Percentiles rank a stretch among this genome's conserved stretches.
Evolutionary conservation across 92 coral and sea anemone genomes (phyloP).

Genomic region (Zoanthus sansibaricus): DNA sequence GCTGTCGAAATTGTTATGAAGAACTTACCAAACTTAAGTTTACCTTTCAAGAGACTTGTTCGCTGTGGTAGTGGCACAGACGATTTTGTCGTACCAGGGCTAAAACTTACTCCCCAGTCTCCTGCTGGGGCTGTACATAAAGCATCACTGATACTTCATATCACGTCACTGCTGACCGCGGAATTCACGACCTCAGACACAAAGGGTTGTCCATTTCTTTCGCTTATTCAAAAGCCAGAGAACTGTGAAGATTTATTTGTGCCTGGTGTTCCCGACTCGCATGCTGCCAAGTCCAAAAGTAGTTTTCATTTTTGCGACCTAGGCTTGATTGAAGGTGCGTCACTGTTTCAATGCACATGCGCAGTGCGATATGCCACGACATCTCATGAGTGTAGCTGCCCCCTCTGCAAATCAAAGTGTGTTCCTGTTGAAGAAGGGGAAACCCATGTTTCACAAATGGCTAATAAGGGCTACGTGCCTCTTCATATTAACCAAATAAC

Average conservation of each 20-base stretch:
- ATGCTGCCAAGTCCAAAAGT: background rate
- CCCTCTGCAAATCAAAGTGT: conserved; percentile 42
- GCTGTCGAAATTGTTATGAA: conserved; percentile 50
- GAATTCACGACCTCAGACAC: conserved; percentile 15
- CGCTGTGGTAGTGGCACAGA: conserved; percentile 62
- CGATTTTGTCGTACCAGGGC: conserved; percentile 61
- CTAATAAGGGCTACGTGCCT: conserved; percentile 56
- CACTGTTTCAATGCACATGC: conserved; percentile 16
- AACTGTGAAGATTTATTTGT: background rate
- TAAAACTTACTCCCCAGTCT: conserved; percentile 78
- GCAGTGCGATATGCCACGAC: conserved; percentile 18
- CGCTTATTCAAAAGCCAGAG: conserved; percentile 58
- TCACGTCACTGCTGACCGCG: conserved; percentile 73
- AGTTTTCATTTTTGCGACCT: conserved; percentile 7
- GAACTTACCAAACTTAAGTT: conserved; percentile 15
- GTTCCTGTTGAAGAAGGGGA: background rate
- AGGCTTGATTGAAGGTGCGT: conserved; percentile 3
- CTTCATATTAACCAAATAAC: background rate
- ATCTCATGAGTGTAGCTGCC: conserved; percentile 18
- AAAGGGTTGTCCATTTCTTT: conserved; percentile 36
- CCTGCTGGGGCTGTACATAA: conserved; percentile 71
- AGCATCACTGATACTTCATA: conserved; percentile 82
- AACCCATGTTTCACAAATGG: background rate
- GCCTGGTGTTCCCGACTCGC: conserved; percentile 7
- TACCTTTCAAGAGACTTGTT: conserved; percentile 68